These are phyloP conservation scores for Noctuana brunneofusca DNA, from an alignment of 2,888 invertebrate genomes.

Conservation along the genomic window DNA sequence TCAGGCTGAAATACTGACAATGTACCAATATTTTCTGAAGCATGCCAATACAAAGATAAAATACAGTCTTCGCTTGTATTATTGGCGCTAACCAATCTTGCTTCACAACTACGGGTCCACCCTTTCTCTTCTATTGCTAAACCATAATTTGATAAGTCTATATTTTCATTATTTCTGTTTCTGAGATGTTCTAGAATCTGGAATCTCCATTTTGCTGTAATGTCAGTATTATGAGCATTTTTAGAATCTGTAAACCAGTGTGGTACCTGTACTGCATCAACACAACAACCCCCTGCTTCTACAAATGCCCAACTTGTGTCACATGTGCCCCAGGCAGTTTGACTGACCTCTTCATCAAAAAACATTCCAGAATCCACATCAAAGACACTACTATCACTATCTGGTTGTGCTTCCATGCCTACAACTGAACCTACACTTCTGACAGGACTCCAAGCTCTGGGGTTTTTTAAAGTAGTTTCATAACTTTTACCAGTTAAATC, in stretches of 20 bases:
- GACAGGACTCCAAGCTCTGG: constrained; percentile 94
- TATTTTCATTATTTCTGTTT: constrained; percentile 76
- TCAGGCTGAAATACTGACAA: constrained; percentile 90
- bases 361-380: constrained; percentile 91
- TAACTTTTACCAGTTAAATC: constrained; percentile 86
- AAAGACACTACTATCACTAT: constrained; percentile 91
- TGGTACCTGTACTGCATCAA: constrained; percentile 89
- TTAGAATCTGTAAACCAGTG: constrained; percentile 89
- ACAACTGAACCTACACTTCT: constrained; percentile 92
- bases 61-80: constrained; percentile 88
- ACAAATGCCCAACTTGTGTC: constrained; percentile 92
- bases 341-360: constrained; percentile 89
- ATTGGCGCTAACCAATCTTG: constrained; percentile 84
- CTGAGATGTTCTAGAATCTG: constrained; percentile 87
- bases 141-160: constrained; percentile 85
- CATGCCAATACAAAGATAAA: constrained; percentile 92
- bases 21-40: constrained; percentile 87
- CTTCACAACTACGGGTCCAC: constrained; percentile 93
- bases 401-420: constrained; percentile 93
- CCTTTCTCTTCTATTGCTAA: constrained; percentile 92
- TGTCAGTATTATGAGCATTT: constrained; percentile 83
- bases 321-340: constrained; percentile 90
- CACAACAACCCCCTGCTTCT: constrained; percentile 89
- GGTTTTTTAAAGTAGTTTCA: constrained; percentile 89
- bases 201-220: constrained; percentile 89